phyloP scores from a whole-genome alignment of 2,888 invertebrate species.

The Rambutsinella grinnellia region DNA sequence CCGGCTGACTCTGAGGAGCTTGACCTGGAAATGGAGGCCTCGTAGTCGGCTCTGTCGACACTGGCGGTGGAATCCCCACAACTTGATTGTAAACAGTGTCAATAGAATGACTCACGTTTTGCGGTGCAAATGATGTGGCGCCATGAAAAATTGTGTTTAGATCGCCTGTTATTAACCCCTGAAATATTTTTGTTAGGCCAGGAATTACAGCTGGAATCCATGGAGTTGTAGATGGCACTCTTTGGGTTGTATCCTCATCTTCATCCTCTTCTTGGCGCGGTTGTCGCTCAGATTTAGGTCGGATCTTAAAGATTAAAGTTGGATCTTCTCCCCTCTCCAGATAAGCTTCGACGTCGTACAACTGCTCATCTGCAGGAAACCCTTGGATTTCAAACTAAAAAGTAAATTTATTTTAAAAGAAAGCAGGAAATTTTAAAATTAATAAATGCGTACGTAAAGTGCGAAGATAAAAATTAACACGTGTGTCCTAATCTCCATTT shows the following conservation, averaged over 20 bases:
- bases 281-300: background rate
- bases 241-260: background rate
- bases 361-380: constrained; percentile 8
- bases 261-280: constrained; percentile 42
- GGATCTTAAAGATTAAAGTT: constrained; percentile 20
- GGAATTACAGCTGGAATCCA: constrained; percentile 51
- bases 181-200: constrained; percentile 51
- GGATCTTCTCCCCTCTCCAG: constrained; percentile 26
- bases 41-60: constrained; percentile 2
- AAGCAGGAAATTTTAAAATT: too few species aligned
- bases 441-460: too few species aligned
- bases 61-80: constrained; percentile 49
- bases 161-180: constrained; percentile 48
- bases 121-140: constrained; percentile 49
- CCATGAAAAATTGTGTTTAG: constrained; percentile 57
- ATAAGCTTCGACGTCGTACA: constrained; percentile 15
- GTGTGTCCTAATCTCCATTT: too few species aligned
- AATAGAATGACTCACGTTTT: constrained; percentile 38
- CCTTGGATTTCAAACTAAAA: too few species aligned
- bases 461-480: too few species aligned
- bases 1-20: background rate
- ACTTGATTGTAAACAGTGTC: constrained; percentile 54
- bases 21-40: background rate
- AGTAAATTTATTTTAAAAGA: too few species aligned
- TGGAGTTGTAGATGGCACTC: constrained; percentile 15